Evolutionary conservation across 2,113 vertebrate species (phyloP), one percentile per base, ranked within the genome.

Genomic region (Eubucco bourcierii): DNA sequence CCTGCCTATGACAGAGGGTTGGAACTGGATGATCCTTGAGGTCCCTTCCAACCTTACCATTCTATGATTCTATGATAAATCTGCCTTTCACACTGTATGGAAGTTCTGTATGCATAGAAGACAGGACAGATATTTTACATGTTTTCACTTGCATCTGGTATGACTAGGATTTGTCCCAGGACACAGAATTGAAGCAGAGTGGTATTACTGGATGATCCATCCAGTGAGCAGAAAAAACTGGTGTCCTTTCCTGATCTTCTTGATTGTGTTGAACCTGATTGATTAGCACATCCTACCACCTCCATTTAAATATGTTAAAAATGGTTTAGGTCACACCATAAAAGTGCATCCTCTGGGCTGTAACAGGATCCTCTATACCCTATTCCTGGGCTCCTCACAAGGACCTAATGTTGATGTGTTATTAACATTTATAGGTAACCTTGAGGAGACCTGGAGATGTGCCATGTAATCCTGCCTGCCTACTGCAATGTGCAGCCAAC

Each of bases 261-360:
- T 50, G 12, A 10, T 2, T 8, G 25, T 20, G 6, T 34, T 84
- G 34, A n/a, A 63, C 37, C 37, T 77, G 55, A 65, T 10, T 31
- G 16, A 74, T 56, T 67, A 86, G 16, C 15, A 65, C 39, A 64
- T 24, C 28, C 19, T 52, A 24, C 7, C 24, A 41, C 21, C 27
- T 24, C 18, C 8, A 8, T 75, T 71, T 84, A 88, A 70, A 72
- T 25, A 11, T 50, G 10, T 34, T 60, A 27, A 52, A 58, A 80
- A 86, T 18, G 0, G 3, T 10, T 89, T 89, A 0, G 2, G 8
- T 28, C 2, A 5, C 10, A 3, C 6, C 2, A 1, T 15, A 66
- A 80, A 18, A 3, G 4, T 34, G 19, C 10, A 19, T 53, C 10
- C 3, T 88, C 18, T 63, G 6, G 65, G 25, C 44, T 81, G 12